A percentile compares a stretch with the other conserved stretches of the same genome.
Evolutionary conservation across 1,140 invertebrate genomes (phyloP).

Genomic region (Sipha flava): DNA sequence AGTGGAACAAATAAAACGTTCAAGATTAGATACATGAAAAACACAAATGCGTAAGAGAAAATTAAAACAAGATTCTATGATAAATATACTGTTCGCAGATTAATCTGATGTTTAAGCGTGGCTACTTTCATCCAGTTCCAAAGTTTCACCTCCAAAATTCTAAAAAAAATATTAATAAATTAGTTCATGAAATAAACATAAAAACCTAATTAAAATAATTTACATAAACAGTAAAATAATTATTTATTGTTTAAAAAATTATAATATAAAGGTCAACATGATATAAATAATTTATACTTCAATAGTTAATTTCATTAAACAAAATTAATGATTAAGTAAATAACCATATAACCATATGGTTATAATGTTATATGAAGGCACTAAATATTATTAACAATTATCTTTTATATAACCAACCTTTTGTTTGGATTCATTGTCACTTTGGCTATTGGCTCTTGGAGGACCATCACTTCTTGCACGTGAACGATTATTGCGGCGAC

Average conservation of each 20-base stretch:
- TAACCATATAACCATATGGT: too few relatives aligned
- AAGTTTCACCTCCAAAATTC: constrained; percentile 25
- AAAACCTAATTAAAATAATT: too few relatives aligned
- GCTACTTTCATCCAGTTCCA: constrained; percentile 23
- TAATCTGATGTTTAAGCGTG: constrained; percentile 20
- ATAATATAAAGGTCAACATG: too few relatives aligned
- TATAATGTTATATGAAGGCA: too few relatives aligned
- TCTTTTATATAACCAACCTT: too few relatives aligned
- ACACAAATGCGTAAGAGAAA: constrained; percentile 32
- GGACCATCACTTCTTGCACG: constrained; percentile 28
- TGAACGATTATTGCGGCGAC: constrained; percentile 7
- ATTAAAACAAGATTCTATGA: constrained; percentile 32
- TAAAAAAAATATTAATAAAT: not conserved
- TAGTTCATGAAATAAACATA: too few relatives aligned
- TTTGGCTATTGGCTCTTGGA: constrained; percentile 15
- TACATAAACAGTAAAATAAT: too few relatives aligned
- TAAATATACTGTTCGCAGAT: constrained; percentile 21
- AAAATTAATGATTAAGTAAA: too few relatives aligned
- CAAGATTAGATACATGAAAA: constrained; percentile 31
- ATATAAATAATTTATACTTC: too few relatives aligned
- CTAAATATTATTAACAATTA: too few relatives aligned
- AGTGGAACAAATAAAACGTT: constrained; percentile 31
- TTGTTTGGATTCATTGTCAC: constrained; percentile 29
- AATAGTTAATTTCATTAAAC: too few relatives aligned
- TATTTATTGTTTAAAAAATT: too few relatives aligned